These are phyloP conservation scores for Pteria penguin DNA, from an alignment of 2,888 invertebrate species.

Conservation along the genomic window DNA sequence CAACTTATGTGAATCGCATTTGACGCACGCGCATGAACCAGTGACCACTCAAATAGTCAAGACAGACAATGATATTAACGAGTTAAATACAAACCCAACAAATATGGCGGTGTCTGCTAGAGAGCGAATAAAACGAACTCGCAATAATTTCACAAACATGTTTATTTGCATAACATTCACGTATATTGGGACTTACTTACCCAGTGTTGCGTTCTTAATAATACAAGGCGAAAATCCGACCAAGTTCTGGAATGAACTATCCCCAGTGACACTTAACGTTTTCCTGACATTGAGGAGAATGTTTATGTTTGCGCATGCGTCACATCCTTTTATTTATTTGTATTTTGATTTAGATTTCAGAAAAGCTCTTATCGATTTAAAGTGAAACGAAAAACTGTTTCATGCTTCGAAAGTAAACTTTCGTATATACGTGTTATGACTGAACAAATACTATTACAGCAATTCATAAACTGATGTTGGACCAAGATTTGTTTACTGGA, in stretches of 20 bases:
- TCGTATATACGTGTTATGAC: too few species aligned
- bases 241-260: neutral
- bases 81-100: too few species aligned
- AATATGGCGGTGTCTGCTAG: too few species aligned
- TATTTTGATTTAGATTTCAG: conserved; percentile 13
- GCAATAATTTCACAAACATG: conserved; percentile 11
- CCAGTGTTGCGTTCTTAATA: neutral
- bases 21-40: too few species aligned
- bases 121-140: neutral
- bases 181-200: neutral
- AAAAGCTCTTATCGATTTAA: neutral
- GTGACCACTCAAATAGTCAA: too few species aligned
- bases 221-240: neutral
- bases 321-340: neutral
- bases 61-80: too few species aligned
- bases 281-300: neutral
- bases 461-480: too few species aligned
- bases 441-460: too few species aligned
- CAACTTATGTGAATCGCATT: too few species aligned
- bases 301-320: neutral
- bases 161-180: neutral
- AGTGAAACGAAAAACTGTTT: too few species aligned
- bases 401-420: too few species aligned
- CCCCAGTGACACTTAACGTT: neutral
- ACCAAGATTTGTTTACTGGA: too few species aligned